A percentile compares a stretch with the other conserved stretches of the same genome.
Evolutionary conservation across 2,888 invertebrate genomes (phyloP).

Genomic region (Adineta ricciae): DNA sequence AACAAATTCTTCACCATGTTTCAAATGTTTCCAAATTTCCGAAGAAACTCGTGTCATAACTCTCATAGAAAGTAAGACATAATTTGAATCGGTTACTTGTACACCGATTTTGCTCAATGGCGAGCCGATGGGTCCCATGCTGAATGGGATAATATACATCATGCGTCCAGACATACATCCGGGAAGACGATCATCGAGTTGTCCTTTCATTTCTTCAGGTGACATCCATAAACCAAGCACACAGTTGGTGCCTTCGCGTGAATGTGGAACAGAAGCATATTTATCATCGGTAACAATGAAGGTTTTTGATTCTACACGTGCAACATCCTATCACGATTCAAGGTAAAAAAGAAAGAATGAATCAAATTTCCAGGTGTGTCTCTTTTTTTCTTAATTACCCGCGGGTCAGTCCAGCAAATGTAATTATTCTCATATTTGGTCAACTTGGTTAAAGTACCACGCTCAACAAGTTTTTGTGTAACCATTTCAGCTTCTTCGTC

Average conservation of each 20-base stretch:
- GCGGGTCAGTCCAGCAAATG: background rate
- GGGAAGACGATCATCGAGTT: conserved; percentile 73
- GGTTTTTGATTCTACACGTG: conserved; percentile 87
- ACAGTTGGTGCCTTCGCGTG: conserved; percentile 63
- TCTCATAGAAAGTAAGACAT: conserved; percentile 93
- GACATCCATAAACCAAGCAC: conserved; percentile 86
- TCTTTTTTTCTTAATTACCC: background rate
- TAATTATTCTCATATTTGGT: conserved; percentile 83
- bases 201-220: conserved; percentile 67
- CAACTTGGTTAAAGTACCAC: conserved; percentile 67
- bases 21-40: conserved; percentile 54
- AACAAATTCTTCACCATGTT: conserved; percentile 62
- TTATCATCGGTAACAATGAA: conserved; percentile 79
- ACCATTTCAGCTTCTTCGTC: conserved; percentile 69
- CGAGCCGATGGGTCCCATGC: conserved; percentile 94
- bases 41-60: conserved; percentile 89
- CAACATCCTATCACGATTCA: conserved; percentile 90
- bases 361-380: too few relatives aligned
- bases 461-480: conserved; percentile 61
- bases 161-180: conserved; percentile 66
- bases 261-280: conserved; percentile 70
- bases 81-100: conserved; percentile 88
- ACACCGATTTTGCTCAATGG: conserved; percentile 89
- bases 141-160: conserved; percentile 91
- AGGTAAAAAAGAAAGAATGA: conserved; percentile 60